Evolutionary conservation across 2,888 invertebrate species (phyloP).

Genomic region (Epirrhoe alternata): DNA sequence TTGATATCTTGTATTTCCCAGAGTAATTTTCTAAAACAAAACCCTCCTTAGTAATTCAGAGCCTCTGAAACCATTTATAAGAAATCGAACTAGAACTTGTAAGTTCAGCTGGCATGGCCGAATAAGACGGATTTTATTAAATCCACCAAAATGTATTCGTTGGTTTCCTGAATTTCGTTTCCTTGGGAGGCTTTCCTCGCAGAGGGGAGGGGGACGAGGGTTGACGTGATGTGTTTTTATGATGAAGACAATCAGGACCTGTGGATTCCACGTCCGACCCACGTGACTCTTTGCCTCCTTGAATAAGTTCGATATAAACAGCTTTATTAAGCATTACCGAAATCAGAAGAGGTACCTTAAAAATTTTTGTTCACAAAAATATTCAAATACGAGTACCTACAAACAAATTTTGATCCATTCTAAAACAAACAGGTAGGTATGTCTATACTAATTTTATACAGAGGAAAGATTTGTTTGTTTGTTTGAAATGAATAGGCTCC

Average conservation of each 20-base stretch:
- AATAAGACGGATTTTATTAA: constrained; percentile 39
- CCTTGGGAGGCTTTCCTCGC: constrained; percentile 48
- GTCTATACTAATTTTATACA: no score
- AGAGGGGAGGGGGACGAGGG: constrained; percentile 44
- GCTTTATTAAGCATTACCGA: not conserved
- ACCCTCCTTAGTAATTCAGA: not conserved
- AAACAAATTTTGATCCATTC: no score
- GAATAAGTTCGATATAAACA: constrained; percentile 33
- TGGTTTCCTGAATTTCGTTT: constrained; percentile 48
- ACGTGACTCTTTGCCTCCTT: constrained; percentile 58
- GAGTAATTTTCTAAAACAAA: not conserved
- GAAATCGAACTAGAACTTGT: constrained; percentile 7
- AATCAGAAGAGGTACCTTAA: no score
- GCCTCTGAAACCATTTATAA: not conserved
- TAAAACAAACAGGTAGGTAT: no score
- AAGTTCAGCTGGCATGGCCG: constrained; percentile 24
- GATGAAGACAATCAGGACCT: constrained; percentile 72
- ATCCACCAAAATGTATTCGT: constrained; percentile 40
- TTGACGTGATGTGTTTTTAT: constrained; percentile 72
- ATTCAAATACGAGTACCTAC: no score
- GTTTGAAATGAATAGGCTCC: no score
- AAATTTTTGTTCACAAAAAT: no score
- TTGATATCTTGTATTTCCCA: no score
- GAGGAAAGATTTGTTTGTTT: no score
- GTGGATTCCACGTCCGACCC: constrained; percentile 59